Conservation (phyloP, 2,797 vertebrate genomes). For the Tapirus indicus region DNA sequence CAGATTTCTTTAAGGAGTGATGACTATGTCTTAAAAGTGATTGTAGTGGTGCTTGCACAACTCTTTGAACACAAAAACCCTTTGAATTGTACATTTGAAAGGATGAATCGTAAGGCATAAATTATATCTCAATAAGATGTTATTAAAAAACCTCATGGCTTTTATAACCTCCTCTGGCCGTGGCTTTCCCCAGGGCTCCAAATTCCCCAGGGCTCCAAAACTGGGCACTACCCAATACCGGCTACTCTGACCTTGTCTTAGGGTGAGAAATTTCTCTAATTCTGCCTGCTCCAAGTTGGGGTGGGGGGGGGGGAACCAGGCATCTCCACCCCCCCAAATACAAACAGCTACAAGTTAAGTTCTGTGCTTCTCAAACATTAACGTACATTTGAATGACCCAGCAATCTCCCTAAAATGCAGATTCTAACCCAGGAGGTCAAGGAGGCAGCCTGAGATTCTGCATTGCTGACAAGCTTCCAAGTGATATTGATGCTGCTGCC, state of each 20-base stretch:
- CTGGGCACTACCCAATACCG: neutral
- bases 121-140: neutral
- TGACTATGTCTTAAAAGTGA: neutral
- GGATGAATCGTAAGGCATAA: neutral
- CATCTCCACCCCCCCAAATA: no score
- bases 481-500: fast-evolving
- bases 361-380: neutral
- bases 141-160: neutral
- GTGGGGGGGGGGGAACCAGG: neutral
- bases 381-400: neutral
- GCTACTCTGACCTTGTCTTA: neutral
- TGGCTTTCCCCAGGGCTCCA: no score
- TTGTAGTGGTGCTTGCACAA: neutral
- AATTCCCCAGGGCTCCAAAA: neutral
- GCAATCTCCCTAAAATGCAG: neutral
- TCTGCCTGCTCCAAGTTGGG: neutral
- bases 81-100: neutral
- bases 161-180: neutral
- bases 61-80: neutral
- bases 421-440: neutral
- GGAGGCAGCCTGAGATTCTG: neutral
- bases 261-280: neutral
- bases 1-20: neutral
- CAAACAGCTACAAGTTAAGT: neutral
- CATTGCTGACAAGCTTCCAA: neutral